A percentile compares a stretch with the other conserved stretches of the same genome.
Evolutionary conservation across 2,113 vertebrate genomes (phyloP).

Genomic region (Albula glossodonta): DNA sequence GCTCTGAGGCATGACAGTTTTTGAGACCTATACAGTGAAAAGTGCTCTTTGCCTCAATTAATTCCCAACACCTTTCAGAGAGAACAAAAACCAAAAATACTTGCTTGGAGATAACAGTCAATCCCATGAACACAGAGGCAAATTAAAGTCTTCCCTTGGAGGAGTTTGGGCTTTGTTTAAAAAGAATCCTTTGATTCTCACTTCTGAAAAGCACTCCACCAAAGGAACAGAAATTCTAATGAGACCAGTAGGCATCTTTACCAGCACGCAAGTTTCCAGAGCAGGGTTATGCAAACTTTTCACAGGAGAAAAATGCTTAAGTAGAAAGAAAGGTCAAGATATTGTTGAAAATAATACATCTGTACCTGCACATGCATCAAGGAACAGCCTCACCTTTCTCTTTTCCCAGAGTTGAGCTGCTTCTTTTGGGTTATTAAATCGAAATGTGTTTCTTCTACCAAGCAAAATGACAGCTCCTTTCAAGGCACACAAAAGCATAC

Average conservation of each 20-base stretch:
- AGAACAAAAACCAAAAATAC: constrained; percentile 18
- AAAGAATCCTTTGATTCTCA: background rate
- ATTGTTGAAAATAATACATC: background rate
- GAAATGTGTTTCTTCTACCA: constrained; percentile 83
- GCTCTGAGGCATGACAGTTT: constrained; percentile 29
- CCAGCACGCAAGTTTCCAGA: background rate
- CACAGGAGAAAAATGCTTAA: background rate
- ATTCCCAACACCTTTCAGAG: constrained; percentile 18
- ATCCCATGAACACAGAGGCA: constrained; percentile 23
- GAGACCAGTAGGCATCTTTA: background rate
- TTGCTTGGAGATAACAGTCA: background rate
- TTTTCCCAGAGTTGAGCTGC: constrained; percentile 81
- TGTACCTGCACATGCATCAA: background rate
- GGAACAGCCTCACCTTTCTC: constrained; percentile 71
- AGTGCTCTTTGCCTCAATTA: constrained; percentile 27
- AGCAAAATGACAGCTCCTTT: constrained; percentile 80
- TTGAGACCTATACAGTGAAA: constrained; percentile 22
- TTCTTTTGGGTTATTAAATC: constrained; percentile 83
- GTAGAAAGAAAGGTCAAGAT: background rate
- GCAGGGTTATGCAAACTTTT: background rate
- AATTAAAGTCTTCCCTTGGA: constrained; percentile 2
- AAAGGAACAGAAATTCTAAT: background rate
- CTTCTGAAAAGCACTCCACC: background rate
- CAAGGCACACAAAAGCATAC: background rate
- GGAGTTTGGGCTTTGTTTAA: background rate